phyloP scores from a whole-genome alignment of 2,113 vertebrate species.

The Salvelinus alpinus region DNA sequence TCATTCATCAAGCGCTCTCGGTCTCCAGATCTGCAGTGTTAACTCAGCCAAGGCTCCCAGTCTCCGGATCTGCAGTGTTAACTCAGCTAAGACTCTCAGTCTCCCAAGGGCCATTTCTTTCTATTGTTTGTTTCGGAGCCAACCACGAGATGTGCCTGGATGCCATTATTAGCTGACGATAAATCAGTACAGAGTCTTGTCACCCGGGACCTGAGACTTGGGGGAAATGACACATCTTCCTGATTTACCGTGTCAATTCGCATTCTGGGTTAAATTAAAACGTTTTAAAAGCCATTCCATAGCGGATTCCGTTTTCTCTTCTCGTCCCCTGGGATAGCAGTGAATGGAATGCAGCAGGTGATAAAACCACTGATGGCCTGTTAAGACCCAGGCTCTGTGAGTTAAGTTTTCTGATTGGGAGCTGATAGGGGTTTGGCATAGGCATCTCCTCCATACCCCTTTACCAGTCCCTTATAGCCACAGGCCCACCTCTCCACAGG shows the following conservation, averaged over 20 bases:
- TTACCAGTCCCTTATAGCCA: conserved; percentile 16
- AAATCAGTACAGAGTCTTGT: conserved; percentile 23
- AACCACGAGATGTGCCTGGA: conserved; percentile 2
- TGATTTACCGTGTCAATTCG: conserved; percentile 40
- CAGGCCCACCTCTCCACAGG: conserved; percentile 19
- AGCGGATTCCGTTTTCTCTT: conserved; percentile 42
- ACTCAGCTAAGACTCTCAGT: too few species aligned
- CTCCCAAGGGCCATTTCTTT: conserved; percentile 24
- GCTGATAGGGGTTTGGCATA: neutral
- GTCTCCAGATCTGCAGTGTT: too few species aligned
- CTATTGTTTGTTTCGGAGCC: conserved; percentile 16
- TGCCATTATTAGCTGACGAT: conserved; percentile 22
- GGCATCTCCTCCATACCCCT: conserved; percentile 11
- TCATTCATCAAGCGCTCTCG: conserved; percentile 34
- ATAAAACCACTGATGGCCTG: conserved; percentile 49
- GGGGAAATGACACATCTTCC: conserved; percentile 17
- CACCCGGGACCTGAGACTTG: conserved; percentile 2
- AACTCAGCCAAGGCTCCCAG: too few species aligned
- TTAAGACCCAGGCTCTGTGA: conserved; percentile 38
- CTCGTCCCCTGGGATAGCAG: conserved; percentile 47
- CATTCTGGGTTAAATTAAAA: conserved; percentile 30
- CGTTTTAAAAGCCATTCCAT: conserved; percentile 38
- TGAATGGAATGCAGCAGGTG: conserved; percentile 49
- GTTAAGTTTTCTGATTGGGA: conserved; percentile 38
- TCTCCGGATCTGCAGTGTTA: too few species aligned